phyloP scores from a whole-genome alignment of 2,113 vertebrate species.

The Neofelis nebulosa region DNA sequence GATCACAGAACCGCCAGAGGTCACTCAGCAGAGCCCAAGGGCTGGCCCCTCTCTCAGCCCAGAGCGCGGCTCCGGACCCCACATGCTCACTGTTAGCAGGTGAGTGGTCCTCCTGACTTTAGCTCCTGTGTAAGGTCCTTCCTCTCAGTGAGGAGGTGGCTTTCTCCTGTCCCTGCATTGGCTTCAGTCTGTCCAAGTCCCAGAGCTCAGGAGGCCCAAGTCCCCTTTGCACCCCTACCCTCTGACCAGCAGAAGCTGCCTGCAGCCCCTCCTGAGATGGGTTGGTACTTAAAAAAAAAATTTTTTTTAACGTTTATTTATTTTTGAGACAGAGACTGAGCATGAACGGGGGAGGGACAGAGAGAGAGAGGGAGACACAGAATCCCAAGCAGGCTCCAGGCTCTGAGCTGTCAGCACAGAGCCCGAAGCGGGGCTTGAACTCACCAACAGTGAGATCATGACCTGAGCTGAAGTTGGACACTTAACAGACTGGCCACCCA shows the following conservation, averaged over 20 bases:
- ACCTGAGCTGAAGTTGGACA: no score
- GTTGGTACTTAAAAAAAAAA: no score
- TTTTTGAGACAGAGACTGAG: no score
- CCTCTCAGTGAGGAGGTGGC: not conserved
- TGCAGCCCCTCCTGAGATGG: not conserved
- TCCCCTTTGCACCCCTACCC: not conserved
- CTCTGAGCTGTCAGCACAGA: no score
- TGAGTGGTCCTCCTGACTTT: not conserved
- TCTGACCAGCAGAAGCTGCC: not conserved
- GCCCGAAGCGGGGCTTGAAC: no score
- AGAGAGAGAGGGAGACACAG: no score
- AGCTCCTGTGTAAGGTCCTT: not conserved
- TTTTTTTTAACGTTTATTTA: no score
- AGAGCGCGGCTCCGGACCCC: not conserved
- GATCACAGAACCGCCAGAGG: not conserved
- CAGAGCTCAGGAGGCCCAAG: not conserved
- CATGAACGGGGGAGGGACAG: no score
- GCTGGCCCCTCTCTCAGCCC: not conserved
- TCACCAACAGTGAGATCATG: no score
- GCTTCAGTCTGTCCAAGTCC: not conserved
- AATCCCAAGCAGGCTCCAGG: no score
- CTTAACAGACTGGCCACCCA: no score
- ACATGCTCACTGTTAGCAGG: not conserved
- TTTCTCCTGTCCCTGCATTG: not conserved
- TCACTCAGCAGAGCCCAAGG: not conserved